Percentiles rank a stretch among this genome's conserved stretches.
These are phyloP conservation scores for Albula goreensis DNA, from an alignment of 2,113 vertebrate genomes.

Conservation along the genomic window DNA sequence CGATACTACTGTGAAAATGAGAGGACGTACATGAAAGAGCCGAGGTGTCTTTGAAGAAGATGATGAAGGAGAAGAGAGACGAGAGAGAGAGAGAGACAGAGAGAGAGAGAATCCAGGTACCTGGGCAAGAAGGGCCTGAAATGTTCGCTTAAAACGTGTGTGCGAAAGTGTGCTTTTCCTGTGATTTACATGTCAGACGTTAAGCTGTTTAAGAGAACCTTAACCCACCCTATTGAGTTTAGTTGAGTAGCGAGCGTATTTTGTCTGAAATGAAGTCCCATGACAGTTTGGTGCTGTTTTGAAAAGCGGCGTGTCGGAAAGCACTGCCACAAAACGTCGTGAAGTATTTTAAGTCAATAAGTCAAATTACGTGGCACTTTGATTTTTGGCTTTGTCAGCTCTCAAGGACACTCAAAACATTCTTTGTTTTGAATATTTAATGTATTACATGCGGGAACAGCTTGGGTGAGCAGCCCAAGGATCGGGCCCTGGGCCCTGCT, in stretches of 20 bases:
- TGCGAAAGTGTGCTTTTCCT: not conserved
- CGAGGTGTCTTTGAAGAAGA: too few species aligned
- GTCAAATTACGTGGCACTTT: too few species aligned
- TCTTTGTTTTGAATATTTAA: too few species aligned
- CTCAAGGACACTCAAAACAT: too few species aligned
- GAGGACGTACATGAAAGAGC: too few species aligned
- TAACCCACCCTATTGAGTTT: not conserved
- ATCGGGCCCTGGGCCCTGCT: too few species aligned
- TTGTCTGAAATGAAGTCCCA: not conserved
- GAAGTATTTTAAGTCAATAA: too few species aligned
- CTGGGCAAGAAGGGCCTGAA: not conserved
- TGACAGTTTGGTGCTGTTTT: not conserved
- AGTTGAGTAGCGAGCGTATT: not conserved
- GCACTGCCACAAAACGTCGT: not conserved
- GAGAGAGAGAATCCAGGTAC: not conserved
- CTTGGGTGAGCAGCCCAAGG: too few species aligned
- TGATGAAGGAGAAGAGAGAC: too few species aligned
- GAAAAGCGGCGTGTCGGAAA: not conserved
- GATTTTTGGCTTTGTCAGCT: too few species aligned
- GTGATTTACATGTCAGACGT: too few species aligned
- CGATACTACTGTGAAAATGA: not conserved
- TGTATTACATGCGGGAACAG: too few species aligned
- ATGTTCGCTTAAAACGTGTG: not conserved
- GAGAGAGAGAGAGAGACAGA: not conserved
- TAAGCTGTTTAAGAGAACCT: not conserved